Conservation (phyloP, 2,113 vertebrate genomes). For the Rhinolophus ferrumequinum region DNA sequence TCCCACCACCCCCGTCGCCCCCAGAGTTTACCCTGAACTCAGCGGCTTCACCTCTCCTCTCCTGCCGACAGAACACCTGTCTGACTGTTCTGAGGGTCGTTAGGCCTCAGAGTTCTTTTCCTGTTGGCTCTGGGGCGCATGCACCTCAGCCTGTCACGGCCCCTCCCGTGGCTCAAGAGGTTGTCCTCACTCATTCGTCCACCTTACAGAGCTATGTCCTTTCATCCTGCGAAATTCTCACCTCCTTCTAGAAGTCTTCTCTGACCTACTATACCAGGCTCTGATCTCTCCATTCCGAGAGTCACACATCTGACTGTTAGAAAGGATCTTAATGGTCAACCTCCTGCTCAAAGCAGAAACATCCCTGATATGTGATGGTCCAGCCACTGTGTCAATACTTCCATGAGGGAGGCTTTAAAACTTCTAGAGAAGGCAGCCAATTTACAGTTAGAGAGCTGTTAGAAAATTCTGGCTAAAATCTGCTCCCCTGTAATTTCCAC, state of each 20-base stretch:
- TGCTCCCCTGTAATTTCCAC: background rate
- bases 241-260: background rate
- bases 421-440: background rate
- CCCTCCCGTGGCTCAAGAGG: background rate
- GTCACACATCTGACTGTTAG: too few species aligned
- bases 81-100: background rate
- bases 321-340: background rate
- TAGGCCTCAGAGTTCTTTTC: background rate
- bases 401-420: rapidly evolving
- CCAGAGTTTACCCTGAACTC: background rate
- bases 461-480: background rate
- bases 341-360: background rate
- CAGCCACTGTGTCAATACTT: too few species aligned
- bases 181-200: background rate
- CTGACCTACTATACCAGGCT: background rate
- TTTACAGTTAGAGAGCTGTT: background rate
- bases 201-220: background rate
- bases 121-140: background rate
- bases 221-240: background rate
- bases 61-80: background rate
- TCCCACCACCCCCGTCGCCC: rapidly evolving
- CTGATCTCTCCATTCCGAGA: background rate
- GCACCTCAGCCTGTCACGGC: background rate
- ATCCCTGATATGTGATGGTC: too few species aligned
- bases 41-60: background rate